Conservation (phyloP, 2,888 invertebrate species). For the Callosobruchus maculatus region DNA sequence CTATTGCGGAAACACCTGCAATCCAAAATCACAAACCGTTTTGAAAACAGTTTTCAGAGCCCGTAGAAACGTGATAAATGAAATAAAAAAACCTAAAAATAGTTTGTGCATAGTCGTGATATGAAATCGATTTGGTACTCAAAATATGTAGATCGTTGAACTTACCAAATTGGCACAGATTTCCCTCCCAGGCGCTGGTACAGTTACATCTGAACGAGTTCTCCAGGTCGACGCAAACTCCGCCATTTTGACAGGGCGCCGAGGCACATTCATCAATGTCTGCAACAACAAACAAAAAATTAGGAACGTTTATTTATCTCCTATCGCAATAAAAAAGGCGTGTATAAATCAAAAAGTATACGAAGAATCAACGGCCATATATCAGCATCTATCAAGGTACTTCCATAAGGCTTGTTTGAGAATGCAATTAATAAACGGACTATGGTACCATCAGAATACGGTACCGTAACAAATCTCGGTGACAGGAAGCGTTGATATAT, state of each 20-base stretch:
- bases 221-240: constrained; percentile 79
- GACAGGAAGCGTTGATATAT: not conserved
- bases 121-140: too few relatives aligned
- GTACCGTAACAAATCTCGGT: not conserved
- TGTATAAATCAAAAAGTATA: not conserved
- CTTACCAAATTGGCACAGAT: constrained; percentile 72
- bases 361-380: not conserved
- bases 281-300: constrained; percentile 37
- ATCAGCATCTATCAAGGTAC: not conserved
- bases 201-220: constrained; percentile 86
- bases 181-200: constrained; percentile 82
- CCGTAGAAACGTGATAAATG: too few relatives aligned
- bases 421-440: not conserved
- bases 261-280: constrained; percentile 90
- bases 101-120: too few relatives aligned
- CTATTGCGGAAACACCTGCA: too few relatives aligned
- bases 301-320: not conserved
- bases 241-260: constrained; percentile 87
- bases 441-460: not conserved
- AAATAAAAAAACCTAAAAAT: too few relatives aligned
- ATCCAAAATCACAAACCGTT: too few relatives aligned
- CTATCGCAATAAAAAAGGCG: not conserved
- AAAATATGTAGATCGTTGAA: constrained; percentile 3
- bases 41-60: too few relatives aligned
- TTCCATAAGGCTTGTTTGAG: not conserved